Evolutionary conservation across 2,113 vertebrate species (phyloP).

Genomic region (Tachuris rubrigastra): DNA sequence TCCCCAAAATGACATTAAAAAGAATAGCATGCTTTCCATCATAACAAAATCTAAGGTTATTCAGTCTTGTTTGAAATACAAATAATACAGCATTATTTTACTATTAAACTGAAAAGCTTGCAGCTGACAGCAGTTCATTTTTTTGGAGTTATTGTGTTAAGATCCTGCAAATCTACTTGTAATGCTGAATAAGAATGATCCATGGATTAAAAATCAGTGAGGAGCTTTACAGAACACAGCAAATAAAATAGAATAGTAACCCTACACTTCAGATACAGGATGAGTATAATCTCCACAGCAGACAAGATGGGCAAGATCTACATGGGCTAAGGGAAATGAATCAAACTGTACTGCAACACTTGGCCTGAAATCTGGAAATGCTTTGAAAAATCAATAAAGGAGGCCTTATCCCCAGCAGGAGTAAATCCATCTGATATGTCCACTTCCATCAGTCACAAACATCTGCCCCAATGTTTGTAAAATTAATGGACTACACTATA

Average conservation of each 20-base stretch:
- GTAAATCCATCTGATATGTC: not conserved
- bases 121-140: conserved; percentile 26
- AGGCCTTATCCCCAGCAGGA: not conserved
- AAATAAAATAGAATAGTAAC: conserved; percentile 36
- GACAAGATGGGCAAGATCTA: conserved; percentile 58
- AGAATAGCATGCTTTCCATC: conserved; percentile 8
- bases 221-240: not conserved
- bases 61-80: conserved; percentile 45
- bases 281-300: conserved; percentile 44
- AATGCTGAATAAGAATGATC: conserved; percentile 56
- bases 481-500: conserved; percentile 25
- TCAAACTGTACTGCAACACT: conserved; percentile 43
- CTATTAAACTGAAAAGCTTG: conserved; percentile 46
- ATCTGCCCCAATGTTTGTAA: not conserved
- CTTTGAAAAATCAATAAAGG: conserved; percentile 17
- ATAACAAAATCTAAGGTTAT: conserved; percentile 40
- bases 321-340: conserved; percentile 67
- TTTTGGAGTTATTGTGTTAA: conserved; percentile 56
- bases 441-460: not conserved
- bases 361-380: conserved; percentile 29
- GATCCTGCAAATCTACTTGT: conserved; percentile 62
- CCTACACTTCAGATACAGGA: conserved; percentile 32
- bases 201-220: conserved; percentile 48
- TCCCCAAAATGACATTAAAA: conserved; percentile 29
- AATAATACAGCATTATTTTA: conserved; percentile 48